These are phyloP conservation scores for Monochamus saltuarius DNA, from an alignment of 1,140 invertebrate species.

Conservation along the genomic window DNA sequence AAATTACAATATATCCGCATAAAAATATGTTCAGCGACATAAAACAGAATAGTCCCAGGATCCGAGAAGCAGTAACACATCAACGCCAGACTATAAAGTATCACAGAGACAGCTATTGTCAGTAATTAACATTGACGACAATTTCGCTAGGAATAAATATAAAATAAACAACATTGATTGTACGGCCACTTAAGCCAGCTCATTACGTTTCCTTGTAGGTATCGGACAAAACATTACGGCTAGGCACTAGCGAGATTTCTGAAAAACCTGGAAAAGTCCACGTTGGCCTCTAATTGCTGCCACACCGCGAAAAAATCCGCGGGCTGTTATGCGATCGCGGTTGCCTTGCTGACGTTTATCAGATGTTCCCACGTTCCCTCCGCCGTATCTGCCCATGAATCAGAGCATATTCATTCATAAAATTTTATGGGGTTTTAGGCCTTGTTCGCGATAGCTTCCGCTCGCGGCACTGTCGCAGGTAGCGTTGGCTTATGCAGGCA, in stretches of 20 bases:
- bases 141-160: slow-evolving; percentile 44
- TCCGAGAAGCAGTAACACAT: slow-evolving; percentile 13
- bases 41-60: slow-evolving; percentile 15
- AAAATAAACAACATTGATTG: slow-evolving; percentile 39
- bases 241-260: slow-evolving; percentile 26
- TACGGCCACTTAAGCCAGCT: slow-evolving; percentile 17
- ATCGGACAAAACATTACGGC: slow-evolving; percentile 30
- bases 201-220: slow-evolving; percentile 38
- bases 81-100: slow-evolving; percentile 24
- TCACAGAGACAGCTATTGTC: slow-evolving; percentile 32
- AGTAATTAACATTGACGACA: slow-evolving; percentile 43
- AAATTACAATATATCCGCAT: slow-evolving; percentile 25
- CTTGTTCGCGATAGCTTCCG: not conserved
- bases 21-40: slow-evolving; percentile 14
- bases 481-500: no score
- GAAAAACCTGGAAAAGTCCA: slow-evolving; percentile 25
- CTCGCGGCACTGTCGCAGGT: no score
- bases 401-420: slow-evolving; percentile 21
- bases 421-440: slow-evolving; percentile 10
- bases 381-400: slow-evolving; percentile 13
- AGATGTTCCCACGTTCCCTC: slow-evolving; percentile 20
- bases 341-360: slow-evolving; percentile 16
- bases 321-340: slow-evolving; percentile 24
- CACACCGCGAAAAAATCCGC: slow-evolving; percentile 7
- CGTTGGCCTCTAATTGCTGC: slow-evolving; percentile 12